Evolutionary conservation across 2,797 vertebrate species (phyloP).

Genomic region (Lutjanus argentimaculatus): DNA sequence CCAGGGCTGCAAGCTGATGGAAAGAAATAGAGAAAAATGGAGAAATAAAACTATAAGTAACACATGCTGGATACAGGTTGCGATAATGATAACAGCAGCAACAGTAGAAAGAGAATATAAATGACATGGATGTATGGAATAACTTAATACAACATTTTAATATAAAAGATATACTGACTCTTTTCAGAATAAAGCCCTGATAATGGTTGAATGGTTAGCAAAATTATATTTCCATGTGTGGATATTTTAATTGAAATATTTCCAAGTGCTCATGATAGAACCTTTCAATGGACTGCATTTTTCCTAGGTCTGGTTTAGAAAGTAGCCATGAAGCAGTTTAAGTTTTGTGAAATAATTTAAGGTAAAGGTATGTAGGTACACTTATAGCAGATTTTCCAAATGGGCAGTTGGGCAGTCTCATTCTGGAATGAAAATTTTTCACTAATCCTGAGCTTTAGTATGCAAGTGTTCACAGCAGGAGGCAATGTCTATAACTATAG

Average conservation of each 20-base stretch:
- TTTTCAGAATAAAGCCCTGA: no score
- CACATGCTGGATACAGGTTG: no score
- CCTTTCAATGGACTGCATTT: no score
- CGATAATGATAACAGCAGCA: no score
- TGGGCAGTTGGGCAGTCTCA: not conserved
- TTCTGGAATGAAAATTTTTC: not conserved
- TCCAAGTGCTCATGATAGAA: no score
- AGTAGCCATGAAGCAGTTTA: not conserved
- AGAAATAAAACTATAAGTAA: slow-evolving; percentile 14
- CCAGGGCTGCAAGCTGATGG: slow-evolving; percentile 91
- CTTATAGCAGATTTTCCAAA: slow-evolving; percentile 4
- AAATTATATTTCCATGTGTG: no score
- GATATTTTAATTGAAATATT: no score
- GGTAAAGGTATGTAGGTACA: not conserved
- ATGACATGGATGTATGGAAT: no score
- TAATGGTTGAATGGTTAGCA: no score
- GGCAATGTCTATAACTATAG: not conserved
- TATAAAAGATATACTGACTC: no score
- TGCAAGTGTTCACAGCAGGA: not conserved
- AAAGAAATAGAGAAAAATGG: slow-evolving; percentile 9
- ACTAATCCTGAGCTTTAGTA: not conserved
- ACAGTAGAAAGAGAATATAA: no score
- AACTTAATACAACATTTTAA: no score
- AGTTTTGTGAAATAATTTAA: not conserved
- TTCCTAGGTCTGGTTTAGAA: not conserved